Percentiles rank a stretch among this genome's conserved stretches.
phyloP scores from a whole-genome alignment of 2,113 vertebrate species.

The Pithys albifrons region DNA sequence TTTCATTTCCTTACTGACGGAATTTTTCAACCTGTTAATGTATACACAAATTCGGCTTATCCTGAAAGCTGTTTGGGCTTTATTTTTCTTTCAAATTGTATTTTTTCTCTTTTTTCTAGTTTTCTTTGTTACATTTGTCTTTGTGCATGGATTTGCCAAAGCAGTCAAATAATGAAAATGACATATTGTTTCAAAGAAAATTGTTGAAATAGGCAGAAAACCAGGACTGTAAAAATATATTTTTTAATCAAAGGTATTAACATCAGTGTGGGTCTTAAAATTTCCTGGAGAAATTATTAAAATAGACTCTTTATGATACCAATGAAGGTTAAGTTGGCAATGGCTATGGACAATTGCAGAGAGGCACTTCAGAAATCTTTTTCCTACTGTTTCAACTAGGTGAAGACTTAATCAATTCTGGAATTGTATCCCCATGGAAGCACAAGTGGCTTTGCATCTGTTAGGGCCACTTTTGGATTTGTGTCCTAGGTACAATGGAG shows the following conservation, averaged over 20 bases:
- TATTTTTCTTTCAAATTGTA: conserved; percentile 35
- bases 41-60: conserved; percentile 18
- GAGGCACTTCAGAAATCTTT: background rate
- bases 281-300: background rate
- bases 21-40: conserved; percentile 9
- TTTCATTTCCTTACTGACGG: conserved; percentile 15
- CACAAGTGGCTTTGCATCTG: background rate
- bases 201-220: background rate
- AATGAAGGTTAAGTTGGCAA: background rate
- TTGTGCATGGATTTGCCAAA: background rate
- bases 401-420: background rate
- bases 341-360: background rate
- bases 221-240: background rate
- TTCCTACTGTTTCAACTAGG: background rate
- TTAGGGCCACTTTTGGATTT: background rate
- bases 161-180: background rate
- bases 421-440: background rate
- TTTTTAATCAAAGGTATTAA: background rate
- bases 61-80: background rate
- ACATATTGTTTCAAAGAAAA: background rate
- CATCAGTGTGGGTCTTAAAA: background rate
- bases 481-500: background rate
- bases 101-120: background rate
- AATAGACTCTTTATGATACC: background rate
- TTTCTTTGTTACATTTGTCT: background rate